Conservation (phyloP, 92 coral and sea anemone species). For the Parazoanthus atlanticus region DNA sequence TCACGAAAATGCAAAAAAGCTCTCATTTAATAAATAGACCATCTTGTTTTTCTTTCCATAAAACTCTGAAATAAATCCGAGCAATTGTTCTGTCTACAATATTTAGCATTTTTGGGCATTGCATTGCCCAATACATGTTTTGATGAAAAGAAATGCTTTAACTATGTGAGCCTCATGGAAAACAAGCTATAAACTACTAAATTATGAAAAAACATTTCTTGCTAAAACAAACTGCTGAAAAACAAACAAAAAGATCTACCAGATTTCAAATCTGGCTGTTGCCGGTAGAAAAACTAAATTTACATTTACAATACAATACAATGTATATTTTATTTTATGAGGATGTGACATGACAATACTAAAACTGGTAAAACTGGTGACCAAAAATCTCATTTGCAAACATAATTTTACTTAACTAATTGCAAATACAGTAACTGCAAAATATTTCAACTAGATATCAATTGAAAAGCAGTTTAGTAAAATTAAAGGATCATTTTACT, state of each 20-base stretch:
- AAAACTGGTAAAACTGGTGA: not conserved
- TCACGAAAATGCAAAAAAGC: constrained; percentile 20
- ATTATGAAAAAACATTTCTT: not conserved
- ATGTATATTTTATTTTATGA: not conserved
- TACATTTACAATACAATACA: no score
- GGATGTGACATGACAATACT: not conserved
- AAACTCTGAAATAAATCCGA: constrained; percentile 20
- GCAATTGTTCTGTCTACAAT: constrained; percentile 4
- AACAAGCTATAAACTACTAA: not conserved
- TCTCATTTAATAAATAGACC: constrained; percentile 38
- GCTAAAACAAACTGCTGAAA: not conserved
- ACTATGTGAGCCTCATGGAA: not conserved
- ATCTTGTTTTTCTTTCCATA: constrained; percentile 30
- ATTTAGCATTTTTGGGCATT: not conserved
- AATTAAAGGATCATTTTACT: not conserved
- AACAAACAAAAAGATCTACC: not conserved
- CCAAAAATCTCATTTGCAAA: no score
- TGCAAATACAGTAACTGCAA: not conserved
- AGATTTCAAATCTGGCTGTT: not conserved
- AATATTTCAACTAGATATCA: not conserved
- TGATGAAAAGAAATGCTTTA: constrained; percentile 14
- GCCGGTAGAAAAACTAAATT: not conserved
- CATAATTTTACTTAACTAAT: no score
- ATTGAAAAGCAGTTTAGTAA: not conserved
- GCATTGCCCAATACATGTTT: not conserved